Conservation (phyloP, 2,797 vertebrate species). For the Amblyraja radiata region DNA sequence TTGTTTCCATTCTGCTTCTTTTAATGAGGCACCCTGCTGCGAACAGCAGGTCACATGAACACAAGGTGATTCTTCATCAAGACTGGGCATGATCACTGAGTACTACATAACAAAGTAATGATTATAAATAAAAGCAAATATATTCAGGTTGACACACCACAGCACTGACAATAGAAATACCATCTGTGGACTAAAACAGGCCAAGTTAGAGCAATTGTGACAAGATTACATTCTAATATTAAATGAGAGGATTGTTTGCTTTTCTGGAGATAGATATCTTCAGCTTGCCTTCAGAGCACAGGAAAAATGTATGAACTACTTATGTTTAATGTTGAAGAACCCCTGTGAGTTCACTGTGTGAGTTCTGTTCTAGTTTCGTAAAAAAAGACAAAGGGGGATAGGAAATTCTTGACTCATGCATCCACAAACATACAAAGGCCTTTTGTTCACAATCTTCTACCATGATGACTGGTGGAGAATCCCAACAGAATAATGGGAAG, state of each 20-base stretch:
- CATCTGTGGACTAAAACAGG: neutral
- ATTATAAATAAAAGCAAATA: neutral
- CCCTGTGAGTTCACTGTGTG: no score
- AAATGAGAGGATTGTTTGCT: neutral
- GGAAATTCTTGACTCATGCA: no score
- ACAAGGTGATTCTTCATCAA: neutral
- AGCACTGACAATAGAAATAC: neutral
- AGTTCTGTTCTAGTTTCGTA: no score
- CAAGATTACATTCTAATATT: neutral
- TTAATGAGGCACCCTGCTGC: conserved; percentile 9
- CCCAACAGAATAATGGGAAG: no score
- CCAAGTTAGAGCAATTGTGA: neutral
- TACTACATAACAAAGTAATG: neutral
- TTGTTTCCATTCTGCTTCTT: neutral
- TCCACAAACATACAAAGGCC: no score
- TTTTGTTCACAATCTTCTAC: no score
- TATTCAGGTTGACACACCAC: neutral
- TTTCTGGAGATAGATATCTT: neutral
- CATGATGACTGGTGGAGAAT: no score
- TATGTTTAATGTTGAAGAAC: no score
- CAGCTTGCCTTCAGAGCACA: neutral
- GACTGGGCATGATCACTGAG: neutral
- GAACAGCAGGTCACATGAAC: neutral
- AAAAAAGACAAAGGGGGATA: no score
- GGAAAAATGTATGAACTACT: neutral